Conservation (phyloP, 2,113 vertebrate species). For the Craseonycteris thonglongyai region DNA sequence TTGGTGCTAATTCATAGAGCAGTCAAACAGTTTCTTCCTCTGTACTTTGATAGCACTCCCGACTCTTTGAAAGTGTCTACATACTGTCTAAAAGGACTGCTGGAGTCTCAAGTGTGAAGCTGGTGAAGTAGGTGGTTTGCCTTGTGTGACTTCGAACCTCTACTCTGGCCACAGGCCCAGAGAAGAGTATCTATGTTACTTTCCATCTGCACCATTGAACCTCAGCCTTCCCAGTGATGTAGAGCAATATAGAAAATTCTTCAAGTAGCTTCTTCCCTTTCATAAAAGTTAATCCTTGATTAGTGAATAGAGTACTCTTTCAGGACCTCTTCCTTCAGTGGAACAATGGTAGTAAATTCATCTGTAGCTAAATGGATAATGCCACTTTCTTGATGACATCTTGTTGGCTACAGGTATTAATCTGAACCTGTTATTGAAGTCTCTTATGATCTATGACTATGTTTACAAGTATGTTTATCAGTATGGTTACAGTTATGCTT, state of each 20-base stretch:
- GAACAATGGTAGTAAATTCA: not conserved
- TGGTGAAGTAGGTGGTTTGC: not conserved
- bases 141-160: not conserved
- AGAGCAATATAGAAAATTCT: not conserved
- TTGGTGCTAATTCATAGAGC: slow-evolving; percentile 36
- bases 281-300: not conserved
- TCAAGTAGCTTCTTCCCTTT: not conserved
- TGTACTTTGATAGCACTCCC: not conserved
- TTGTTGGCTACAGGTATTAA: not conserved
- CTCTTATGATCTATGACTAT: not conserved
- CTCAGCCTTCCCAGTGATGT: not conserved
- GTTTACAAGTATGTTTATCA: not conserved
- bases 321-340: not conserved
- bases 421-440: not conserved
- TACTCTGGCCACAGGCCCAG: rapidly evolving
- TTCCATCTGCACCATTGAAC: not conserved
- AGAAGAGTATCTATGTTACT: not conserved
- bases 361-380: not conserved
- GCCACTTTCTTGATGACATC: not conserved
- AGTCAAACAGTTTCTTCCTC: not conserved
- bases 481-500: not conserved
- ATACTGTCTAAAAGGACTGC: not conserved
- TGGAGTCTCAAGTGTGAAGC: not conserved
- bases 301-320: not conserved
- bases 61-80: not conserved